These are phyloP conservation scores for Pentalonia nigronervosa DNA, from an alignment of 1,140 invertebrate genomes.

Conservation along the genomic window DNA sequence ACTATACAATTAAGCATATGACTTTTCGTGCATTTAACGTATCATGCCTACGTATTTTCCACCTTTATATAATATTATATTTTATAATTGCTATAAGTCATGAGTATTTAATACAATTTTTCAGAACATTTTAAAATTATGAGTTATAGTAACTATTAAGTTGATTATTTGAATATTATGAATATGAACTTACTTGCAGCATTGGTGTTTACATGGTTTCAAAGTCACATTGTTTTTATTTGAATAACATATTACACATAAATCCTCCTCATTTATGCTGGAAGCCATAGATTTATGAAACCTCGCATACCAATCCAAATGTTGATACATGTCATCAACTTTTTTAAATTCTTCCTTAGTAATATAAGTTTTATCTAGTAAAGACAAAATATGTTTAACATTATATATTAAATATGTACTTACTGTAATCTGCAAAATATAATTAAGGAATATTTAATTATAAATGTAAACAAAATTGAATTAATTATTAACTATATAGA, in stretches of 20 bases:
- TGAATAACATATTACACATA: conserved; percentile 50
- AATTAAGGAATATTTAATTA: not conserved
- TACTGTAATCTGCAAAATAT: not conserved
- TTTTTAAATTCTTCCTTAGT: conserved; percentile 6
- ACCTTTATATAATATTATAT: not conserved
- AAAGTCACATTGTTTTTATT: conserved; percentile 17
- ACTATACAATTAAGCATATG: not conserved
- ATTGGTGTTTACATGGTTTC: conserved; percentile 38
- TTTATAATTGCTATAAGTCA: not conserved
- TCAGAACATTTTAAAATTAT: not conserved
- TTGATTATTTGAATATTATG: not conserved
- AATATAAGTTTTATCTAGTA: conserved; percentile 12
- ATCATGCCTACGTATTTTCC: not conserved
- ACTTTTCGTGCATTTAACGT: not conserved
- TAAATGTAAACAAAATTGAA: not conserved
- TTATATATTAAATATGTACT: not conserved
- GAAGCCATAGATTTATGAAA: conserved; percentile 18
- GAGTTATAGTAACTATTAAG: not conserved
- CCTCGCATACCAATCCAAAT: conserved; percentile 31
- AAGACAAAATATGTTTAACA: not conserved
- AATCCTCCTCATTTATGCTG: conserved; percentile 31
- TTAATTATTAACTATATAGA: not conserved
- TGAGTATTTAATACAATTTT: not conserved
- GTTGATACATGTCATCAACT: not conserved
- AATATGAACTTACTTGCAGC: conserved; percentile 35